Base-by-base conservation (phyloP, 2,888 invertebrate species). In the Epinotia brunnichana region DNA sequence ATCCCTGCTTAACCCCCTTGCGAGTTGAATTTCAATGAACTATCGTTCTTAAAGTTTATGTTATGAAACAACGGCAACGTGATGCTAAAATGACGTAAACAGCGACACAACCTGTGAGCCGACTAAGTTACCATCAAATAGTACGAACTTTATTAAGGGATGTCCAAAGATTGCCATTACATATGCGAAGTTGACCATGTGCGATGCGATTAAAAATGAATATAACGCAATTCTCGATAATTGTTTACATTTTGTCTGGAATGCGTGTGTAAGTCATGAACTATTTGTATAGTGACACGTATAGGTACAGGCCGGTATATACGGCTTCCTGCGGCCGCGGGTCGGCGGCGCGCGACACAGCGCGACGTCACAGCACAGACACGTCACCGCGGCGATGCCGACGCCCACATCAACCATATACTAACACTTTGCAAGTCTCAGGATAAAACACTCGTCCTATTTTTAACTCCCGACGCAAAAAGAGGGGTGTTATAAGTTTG, bases 251-350 rank as follows among this genome's bases (percentile, higher is more conserved):
- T 81, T 85, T 80, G 82, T 80, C 76, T 77, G 85, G 86, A 85
- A 88, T 85, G 80, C 76, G 78, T 83, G 83, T 87, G 84, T 87
- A 87, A 87, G 85, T 90, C 88, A 91, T 86, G 77, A 78, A 90
- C 90, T 92, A 92, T 92, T 91, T 90, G 84, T 85, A 90, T 82
- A 85, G 77, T 80, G 84, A 85, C 85, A 87, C 85, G 86, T 35
- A n/a, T n/a, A 9, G 9, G 35, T 87, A 66, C 54, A 84, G 80
- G 79, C 81, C 77, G 79, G 80, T 79, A 78, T 81, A 77, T 80
- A 78, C 78, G 79, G 82, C 84, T 84, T 88, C 86, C 87, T 85
- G 85, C 87, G 88, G 89, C 86, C 89, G 86, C 82, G 83, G 78
- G 73, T 70, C 60, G 67, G 63, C n/a, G 64, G 64, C 72, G 67